A percentile compares a stretch with the other conserved stretches of the same genome.
phyloP scores from a whole-genome alignment of 2,888 invertebrate species.

The Clusia tigrina region DNA sequence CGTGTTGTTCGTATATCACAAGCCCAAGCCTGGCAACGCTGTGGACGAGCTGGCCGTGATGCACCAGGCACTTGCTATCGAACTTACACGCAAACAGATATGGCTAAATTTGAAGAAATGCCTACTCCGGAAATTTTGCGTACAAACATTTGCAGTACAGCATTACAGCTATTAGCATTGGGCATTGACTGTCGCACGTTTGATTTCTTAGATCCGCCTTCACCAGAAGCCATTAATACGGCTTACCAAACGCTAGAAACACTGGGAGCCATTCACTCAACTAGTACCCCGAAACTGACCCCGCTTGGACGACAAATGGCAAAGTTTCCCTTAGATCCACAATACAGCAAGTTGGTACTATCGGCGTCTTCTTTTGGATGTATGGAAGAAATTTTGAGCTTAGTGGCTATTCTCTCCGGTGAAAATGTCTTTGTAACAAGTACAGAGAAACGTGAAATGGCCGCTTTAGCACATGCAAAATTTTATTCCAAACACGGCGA shows the following conservation, averaged over 20 bases:
- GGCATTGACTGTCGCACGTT: conserved; percentile 84
- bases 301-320: conserved; percentile 84
- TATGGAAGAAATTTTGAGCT: conserved; percentile 81
- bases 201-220: conserved; percentile 90
- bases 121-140: conserved; percentile 88
- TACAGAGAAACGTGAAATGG: conserved; percentile 77
- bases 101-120: conserved; percentile 74
- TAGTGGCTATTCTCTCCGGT: conserved; percentile 87
- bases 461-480: conserved; percentile 75
- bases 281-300: conserved; percentile 73
- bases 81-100: conserved; percentile 82
- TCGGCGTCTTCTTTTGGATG: conserved; percentile 80
- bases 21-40: conserved; percentile 92
- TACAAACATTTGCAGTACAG: conserved; percentile 67
- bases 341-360: conserved; percentile 82
- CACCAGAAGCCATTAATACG: conserved; percentile 72
- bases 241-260: conserved; percentile 73
- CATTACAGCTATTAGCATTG: conserved; percentile 82
- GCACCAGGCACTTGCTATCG: conserved; percentile 86
- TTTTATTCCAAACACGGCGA: conserved; percentile 90
- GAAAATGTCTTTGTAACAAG: conserved; percentile 82
- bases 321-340: conserved; percentile 90
- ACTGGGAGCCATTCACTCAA: conserved; percentile 74
- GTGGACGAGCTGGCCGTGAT: conserved; percentile 91
- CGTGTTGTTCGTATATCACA: conserved; percentile 84